Evolutionary conservation across 2,113 vertebrate genomes (phyloP), one percentile per base, ranked within the genome.

Genomic region (Anolis carolinensis): DNA sequence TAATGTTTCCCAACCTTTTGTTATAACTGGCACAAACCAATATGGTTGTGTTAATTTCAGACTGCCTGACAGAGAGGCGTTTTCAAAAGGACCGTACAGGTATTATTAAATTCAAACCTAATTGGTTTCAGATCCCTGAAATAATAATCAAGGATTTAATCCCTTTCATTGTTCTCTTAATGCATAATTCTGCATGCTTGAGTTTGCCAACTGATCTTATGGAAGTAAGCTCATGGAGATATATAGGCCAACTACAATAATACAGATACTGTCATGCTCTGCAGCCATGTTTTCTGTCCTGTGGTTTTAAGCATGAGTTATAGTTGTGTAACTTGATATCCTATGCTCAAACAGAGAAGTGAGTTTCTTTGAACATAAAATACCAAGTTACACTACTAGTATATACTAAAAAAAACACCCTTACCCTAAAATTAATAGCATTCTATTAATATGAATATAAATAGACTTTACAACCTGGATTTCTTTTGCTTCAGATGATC

Each of bases 61-160:
- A 94, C 95, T 93, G 79, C 96, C 97, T 95, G 96, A 96, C 93
- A 95, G 94, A 96, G 95, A 97, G 95, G 91, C 91, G 94, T 88
- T 92, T 95, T 88, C 96, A 94, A 96, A 96, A 90, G 95, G 94
- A 95, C 95, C 89, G 87, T 93, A 93, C 93, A 98, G 97, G 97
- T 98, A 98, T 95, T 95, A 67, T 89, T 68, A 79, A 88, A 93
- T 81, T 91, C 82, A 86, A 71, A 88, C 65, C 86, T 82, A 44
- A 25, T 44, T 79, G 62, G 25, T 72, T 3, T 79, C 25, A 79
- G 4, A 83, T 82, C 86, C 83, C 21, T 52, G 89, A 91, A 86
- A 75, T 32, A 32, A 25, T 86, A 78, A 72, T 81, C 50, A 89
- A 91, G 34, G 4, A 86, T 83, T 30, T 89, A 34, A 82, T 92